Evolutionary conservation across 2,888 invertebrate genomes (phyloP).

Genomic region (Pantelozetes paolii): DNA sequence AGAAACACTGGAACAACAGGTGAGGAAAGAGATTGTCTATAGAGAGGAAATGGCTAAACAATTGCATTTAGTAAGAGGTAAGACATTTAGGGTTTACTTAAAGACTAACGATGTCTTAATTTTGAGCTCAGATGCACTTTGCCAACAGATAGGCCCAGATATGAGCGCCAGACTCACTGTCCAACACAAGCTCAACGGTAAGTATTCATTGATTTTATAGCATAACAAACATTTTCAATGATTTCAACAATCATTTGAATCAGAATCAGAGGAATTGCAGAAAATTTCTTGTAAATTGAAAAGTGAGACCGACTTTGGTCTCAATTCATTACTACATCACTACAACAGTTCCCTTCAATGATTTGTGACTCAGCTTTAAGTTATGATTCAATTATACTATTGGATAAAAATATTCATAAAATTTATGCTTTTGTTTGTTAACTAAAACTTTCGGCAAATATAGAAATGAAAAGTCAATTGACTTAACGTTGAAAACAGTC

Average conservation of each 20-base stretch:
- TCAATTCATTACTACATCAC: conserved; percentile 12
- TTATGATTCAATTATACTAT: background rate
- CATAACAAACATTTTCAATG: background rate
- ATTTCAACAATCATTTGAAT: background rate
- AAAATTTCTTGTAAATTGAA: conserved; percentile 17
- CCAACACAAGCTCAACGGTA: conserved; percentile 53
- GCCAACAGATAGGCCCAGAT: conserved; percentile 52
- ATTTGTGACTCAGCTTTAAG: background rate
- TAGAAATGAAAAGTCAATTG: conserved; percentile 25
- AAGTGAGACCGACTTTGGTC: background rate
- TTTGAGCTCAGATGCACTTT: conserved; percentile 50
- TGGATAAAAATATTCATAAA: background rate
- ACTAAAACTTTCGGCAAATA: conserved; percentile 24
- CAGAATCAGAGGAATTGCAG: background rate
- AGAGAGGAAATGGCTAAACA: conserved; percentile 52
- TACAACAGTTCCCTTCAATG: background rate
- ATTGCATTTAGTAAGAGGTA: conserved; percentile 52
- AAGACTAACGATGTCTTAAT: background rate
- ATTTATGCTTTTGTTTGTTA: background rate
- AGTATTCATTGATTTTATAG: background rate
- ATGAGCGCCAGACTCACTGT: conserved; percentile 51
- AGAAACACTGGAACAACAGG: conserved; percentile 52
- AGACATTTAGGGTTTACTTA: conserved; percentile 19
- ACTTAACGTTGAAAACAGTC: conserved; percentile 17
- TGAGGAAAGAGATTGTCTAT: conserved; percentile 51